Evolutionary conservation across 2,888 invertebrate genomes (phyloP), one percentile per base, ranked within the genome.

Genomic region (Caenorhabditis panamensis): DNA sequence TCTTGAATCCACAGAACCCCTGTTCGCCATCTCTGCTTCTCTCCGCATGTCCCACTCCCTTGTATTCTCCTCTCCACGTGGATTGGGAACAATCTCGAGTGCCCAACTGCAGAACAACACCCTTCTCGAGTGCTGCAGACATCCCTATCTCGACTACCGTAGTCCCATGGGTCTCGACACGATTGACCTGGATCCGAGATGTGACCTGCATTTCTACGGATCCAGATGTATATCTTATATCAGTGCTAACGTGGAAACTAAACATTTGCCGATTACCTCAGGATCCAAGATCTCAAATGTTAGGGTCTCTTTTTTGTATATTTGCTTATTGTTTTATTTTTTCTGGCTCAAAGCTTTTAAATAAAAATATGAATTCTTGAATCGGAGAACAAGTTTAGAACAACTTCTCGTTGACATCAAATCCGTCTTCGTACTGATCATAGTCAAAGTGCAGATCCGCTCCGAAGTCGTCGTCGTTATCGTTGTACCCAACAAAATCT

Each of bases 341-440:
- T 53, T 22, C 4, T 26, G 31, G 9, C 31, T 31, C 9, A 31
- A 31, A 18, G 8, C 4, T 51, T 51, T 51, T 22, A 22, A 49
- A 49, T 49, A 49, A 13, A 53, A n/a, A n/a, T n/a, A n/a, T n/a
- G n/a, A n/a, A n/a, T n/a, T n/a, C n/a, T n/a, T n/a, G n/a, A n/a
- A n/a, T n/a, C n/a, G n/a, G n/a, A n/a, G n/a, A n/a, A n/a, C 31
- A 31, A 9, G 2, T 22, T 77, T 24, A 82, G 54, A 82, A 82
- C 47, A 82, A 44, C 22, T 22, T 54, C 53, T 77, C 59, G 20
- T 67, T 73, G 24, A 68, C 24, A 49, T 85, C 83, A 53, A 77
- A 79, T 1, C 64, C 75, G 53, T 85, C 81, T 61, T 85, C 83
- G 44, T 73, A 85, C 13, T 79, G 76, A 56, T 85, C 83, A 58